Percentiles rank a stretch among this genome's conserved stretches.
Evolutionary conservation across 1,140 invertebrate species (phyloP).

Genomic region (Scaptomyza graminum): DNA sequence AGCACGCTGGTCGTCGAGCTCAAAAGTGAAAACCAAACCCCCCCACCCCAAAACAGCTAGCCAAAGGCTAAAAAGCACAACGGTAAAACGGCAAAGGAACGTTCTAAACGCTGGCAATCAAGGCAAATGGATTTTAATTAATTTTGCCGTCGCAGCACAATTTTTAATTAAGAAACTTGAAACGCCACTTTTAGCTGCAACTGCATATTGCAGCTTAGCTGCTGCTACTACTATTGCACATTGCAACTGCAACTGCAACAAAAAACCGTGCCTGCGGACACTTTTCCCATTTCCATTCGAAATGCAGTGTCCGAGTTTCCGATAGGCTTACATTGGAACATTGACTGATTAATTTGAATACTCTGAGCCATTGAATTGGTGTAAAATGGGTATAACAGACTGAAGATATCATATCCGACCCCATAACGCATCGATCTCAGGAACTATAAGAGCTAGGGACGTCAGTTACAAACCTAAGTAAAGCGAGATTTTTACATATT

Average conservation of each 20-base stretch:
- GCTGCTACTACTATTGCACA: neutral
- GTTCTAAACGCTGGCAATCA: slow-evolving; percentile 48
- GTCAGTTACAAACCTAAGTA: no score
- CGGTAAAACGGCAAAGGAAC: slow-evolving; percentile 17
- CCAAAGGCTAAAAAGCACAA: slow-evolving; percentile 3
- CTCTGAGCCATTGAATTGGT: no score
- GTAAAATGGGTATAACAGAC: no score
- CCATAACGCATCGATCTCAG: no score
- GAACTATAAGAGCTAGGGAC: no score
- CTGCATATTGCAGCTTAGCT: neutral
- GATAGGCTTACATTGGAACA: neutral
- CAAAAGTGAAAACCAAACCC: slow-evolving; percentile 6
- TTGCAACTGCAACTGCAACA: slow-evolving; percentile 4
- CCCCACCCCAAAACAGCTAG: slow-evolving; percentile 16
- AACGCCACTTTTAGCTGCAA: slow-evolving; percentile 34
- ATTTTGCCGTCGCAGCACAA: slow-evolving; percentile 60
- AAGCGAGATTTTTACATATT: no score
- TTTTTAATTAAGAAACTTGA: slow-evolving; percentile 76
- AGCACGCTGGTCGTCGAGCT: no score
- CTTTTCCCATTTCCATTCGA: neutral
- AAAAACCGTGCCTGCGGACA: slow-evolving; percentile 2
- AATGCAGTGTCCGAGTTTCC: neutral
- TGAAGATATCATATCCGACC: no score
- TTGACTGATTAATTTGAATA: no score
- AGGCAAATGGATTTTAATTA: slow-evolving; percentile 78